These are phyloP conservation scores for Lamprologus tigripictilis DNA, from an alignment of 2,113 vertebrate species.

Conservation along the genomic window DNA sequence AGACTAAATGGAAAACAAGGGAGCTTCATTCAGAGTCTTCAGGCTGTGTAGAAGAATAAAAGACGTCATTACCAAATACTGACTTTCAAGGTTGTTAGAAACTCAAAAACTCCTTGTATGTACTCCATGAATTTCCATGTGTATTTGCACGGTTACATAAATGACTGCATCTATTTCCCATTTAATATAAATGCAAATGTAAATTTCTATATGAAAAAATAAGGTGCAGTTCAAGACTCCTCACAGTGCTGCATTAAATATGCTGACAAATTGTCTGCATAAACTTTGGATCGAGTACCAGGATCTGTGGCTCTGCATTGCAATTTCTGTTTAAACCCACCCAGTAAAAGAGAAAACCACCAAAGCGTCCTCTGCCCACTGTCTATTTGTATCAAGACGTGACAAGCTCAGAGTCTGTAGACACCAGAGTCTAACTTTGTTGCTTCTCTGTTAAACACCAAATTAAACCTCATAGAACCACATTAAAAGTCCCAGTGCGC, in stretches of 20 bases:
- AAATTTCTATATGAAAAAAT: not conserved
- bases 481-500: not conserved
- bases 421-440: rapidly evolving
- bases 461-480: not conserved
- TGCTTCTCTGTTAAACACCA: not conserved
- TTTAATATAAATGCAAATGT: not conserved
- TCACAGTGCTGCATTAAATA: not conserved
- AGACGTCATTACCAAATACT: not conserved
- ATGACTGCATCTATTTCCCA: not conserved
- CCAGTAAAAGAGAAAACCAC: not conserved
- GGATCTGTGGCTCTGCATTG: not conserved
- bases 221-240: not conserved
- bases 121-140: not conserved
- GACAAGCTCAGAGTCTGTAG: not conserved
- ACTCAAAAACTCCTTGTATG: not conserved
- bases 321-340: not conserved
- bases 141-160: not conserved
- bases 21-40: not conserved
- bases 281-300: not conserved
- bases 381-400: not conserved
- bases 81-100: not conserved
- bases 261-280: not conserved
- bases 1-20: not conserved
- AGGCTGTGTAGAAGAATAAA: not conserved
- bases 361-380: not conserved